phyloP scores from a whole-genome alignment of 2,113 vertebrate genomes.

The Bambusicola thoracicus region DNA sequence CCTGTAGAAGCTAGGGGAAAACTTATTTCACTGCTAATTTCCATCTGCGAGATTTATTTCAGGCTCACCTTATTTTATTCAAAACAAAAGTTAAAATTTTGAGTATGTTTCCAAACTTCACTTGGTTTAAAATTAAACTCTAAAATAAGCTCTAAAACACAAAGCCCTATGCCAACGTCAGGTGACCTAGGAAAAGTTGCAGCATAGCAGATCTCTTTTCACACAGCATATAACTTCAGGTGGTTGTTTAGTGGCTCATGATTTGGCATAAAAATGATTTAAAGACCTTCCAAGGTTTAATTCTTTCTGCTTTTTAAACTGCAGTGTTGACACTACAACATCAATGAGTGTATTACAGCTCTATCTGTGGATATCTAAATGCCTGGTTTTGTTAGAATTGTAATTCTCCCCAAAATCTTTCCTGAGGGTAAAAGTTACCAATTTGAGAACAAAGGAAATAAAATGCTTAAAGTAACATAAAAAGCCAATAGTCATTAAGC shows the following conservation, averaged over 20 bases:
- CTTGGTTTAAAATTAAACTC: neutral
- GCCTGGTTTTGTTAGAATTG: neutral
- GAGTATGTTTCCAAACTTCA: neutral
- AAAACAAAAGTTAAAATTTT: neutral
- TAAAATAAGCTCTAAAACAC: neutral
- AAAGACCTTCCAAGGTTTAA: neutral
- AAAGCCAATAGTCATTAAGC: conserved; percentile 17
- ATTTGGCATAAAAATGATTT: conserved; percentile 19
- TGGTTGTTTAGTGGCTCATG: conserved; percentile 20
- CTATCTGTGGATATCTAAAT: conserved; percentile 1
- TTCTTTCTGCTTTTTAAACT: conserved; percentile 17
- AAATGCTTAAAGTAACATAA: conserved; percentile 20
- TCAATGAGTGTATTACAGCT: neutral
- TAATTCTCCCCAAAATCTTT: conserved; percentile 30
- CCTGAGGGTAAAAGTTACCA: conserved; percentile 23
- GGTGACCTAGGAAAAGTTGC: neutral
- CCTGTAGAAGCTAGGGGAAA: neutral
- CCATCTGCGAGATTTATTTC: neutral
- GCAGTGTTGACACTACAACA: neutral
- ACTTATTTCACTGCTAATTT: neutral
- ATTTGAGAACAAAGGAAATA: conserved; percentile 18
- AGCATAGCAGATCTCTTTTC: neutral
- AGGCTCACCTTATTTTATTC: neutral
- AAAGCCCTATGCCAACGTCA: neutral
- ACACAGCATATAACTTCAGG: neutral